Evolutionary conservation across 2,113 vertebrate species (phyloP).

Genomic region (Lycaon pictus): DNA sequence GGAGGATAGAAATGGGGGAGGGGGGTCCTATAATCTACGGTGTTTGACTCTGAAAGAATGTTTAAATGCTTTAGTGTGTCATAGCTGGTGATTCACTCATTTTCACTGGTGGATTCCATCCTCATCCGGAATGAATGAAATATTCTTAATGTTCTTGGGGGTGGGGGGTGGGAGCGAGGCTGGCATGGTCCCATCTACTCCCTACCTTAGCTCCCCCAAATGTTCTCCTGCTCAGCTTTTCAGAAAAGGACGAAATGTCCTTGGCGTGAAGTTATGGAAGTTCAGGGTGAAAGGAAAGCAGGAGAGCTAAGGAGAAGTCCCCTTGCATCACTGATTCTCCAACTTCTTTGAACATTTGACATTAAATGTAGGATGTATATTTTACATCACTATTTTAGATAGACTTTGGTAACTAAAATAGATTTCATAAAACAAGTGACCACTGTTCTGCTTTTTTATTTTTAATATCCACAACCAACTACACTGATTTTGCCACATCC

Average conservation of each 20-base stretch:
- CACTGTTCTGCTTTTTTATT: neutral
- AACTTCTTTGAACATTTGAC: conserved; percentile 29
- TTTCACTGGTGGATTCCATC: neutral
- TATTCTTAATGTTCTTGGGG: neutral
- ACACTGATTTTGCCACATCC: neutral
- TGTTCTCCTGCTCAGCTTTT: neutral
- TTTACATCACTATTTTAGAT: neutral
- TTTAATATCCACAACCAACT: neutral
- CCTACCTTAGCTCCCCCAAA: neutral
- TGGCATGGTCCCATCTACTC: neutral
- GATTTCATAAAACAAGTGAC: neutral
- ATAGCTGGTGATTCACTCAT: neutral
- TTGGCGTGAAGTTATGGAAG: neutral
- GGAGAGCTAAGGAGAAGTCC: neutral
- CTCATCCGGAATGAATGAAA: neutral
- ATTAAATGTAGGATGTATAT: neutral
- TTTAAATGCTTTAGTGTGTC: neutral
- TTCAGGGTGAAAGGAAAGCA: neutral
- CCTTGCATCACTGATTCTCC: neutral
- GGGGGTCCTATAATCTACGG: neutral
- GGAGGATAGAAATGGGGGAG: neutral
- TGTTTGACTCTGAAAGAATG: neutral
- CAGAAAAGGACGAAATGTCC: neutral
- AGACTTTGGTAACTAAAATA: neutral
- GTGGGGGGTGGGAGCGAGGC: neutral